Base-by-base conservation (phyloP, 35 echinoderm and acorn worm species). In the Heliocidaris tuberculata region DNA sequence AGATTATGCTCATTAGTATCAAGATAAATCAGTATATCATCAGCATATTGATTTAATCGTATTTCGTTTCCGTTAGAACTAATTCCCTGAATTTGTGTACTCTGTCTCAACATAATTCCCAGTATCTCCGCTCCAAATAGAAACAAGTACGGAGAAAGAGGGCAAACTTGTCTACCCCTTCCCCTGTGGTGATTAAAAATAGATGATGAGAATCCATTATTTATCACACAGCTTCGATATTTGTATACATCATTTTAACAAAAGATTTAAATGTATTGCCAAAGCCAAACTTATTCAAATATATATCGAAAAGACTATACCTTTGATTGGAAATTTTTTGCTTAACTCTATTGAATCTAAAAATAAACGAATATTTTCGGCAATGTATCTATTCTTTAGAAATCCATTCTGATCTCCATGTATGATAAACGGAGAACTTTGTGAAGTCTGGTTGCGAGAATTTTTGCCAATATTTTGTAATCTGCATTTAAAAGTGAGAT, bases 281-380 rank as follows among this genome's bases (percentile, higher is more conserved):
- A 95, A 96, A 95, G 85, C 91, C 27, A 48, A 90, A 29, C 13
- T 96, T 93, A 1, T 87, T 70, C 13, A 70, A 92, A 85, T 30
- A 42, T 48, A 95, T 94, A 13, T 85, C 65, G 56, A 97, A 70
- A 87, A 92, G 94, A 88, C n/a, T n/a, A n/a, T n/a, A n/a, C n/a
- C n/a, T n/a, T n/a, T n/a, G n/a, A n/a, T n/a, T n/a, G n/a, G n/a
- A n/a, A n/a, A n/a, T n/a, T n/a, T n/a, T n/a, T n/a, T n/a, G n/a
- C 32, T 47, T 94, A 94, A 95, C 32, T 97, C 86, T 15, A 95
- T 29, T 12, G 54, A 93, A 49, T 97, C 96, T 70, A 88, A 35
- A 47, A 93, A 65, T 7, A 94, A 85, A 30, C 94, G 17, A 91
- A 95, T 95, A 90, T 95, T 97, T 78, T 97, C 94, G 9, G 78